Evolutionary conservation across 2,888 invertebrate genomes (phyloP).

Genomic region (Helleia helle): DNA sequence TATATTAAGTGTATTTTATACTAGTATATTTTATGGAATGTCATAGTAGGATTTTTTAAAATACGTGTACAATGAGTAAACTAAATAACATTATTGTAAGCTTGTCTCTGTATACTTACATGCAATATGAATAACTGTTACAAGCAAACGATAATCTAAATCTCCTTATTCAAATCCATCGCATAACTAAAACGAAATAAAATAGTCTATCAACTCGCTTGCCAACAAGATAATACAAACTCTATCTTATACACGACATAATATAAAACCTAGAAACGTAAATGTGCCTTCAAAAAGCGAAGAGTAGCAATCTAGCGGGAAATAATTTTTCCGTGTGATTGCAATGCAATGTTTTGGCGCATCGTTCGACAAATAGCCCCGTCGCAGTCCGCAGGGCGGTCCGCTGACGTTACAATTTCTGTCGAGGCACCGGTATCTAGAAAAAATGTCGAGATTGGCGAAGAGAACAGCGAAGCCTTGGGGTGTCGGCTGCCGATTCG

Average conservation of each 20-base stretch:
- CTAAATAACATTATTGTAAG: too few relatives aligned
- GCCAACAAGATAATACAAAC: slow-evolving; percentile 66
- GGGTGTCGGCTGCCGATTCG: slow-evolving; percentile 60
- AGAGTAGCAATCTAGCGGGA: slow-evolving; percentile 57
- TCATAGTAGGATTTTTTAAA: too few relatives aligned
- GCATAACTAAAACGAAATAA: slow-evolving; percentile 37
- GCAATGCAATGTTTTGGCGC: slow-evolving; percentile 69
- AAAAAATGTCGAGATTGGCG: slow-evolving; percentile 66
- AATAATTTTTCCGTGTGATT: slow-evolving; percentile 68
- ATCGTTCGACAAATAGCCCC: slow-evolving; percentile 63
- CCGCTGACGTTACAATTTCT: slow-evolving; percentile 61
- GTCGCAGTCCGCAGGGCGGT: slow-evolving; percentile 59
- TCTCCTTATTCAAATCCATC: slow-evolving; percentile 35
- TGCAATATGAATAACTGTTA: too few relatives aligned
- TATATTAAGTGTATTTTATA: too few relatives aligned
- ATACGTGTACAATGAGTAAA: too few relatives aligned
- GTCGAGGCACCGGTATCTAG: slow-evolving; percentile 39
- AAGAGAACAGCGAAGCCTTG: slow-evolving; percentile 48
- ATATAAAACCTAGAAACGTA: slow-evolving; percentile 55
- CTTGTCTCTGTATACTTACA: too few relatives aligned
- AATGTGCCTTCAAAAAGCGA: slow-evolving; percentile 60
- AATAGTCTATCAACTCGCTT: slow-evolving; percentile 51
- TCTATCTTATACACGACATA: slow-evolving; percentile 51
- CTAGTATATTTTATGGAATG: too few relatives aligned
- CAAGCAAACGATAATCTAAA: slow-evolving; percentile 9